These are phyloP conservation scores for Anagrus nilaparvatae DNA, from an alignment of 1,140 invertebrate species.

Conservation along the genomic window DNA sequence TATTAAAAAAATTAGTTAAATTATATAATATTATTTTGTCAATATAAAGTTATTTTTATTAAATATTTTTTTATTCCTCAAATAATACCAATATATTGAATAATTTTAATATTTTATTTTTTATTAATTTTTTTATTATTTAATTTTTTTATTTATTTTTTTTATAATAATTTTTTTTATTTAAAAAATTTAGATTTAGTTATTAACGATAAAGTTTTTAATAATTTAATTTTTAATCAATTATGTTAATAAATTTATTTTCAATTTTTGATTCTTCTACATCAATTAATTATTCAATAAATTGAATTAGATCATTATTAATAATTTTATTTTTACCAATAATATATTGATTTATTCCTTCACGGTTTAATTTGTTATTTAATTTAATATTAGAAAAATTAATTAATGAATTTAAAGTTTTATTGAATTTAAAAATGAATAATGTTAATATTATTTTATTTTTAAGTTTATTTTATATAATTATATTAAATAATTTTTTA, in stretches of 20 bases:
- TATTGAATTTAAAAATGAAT: no score
- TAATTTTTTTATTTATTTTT: slow-evolving; percentile 21
- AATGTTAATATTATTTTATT: no score
- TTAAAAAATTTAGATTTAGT: slow-evolving; percentile 33
- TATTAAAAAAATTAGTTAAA: slow-evolving; percentile 39
- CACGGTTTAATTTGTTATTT: slow-evolving; percentile 32
- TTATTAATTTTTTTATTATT: slow-evolving; percentile 34
- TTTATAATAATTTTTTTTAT: slow-evolving; percentile 41
- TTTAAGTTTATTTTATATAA: slow-evolving; percentile 24
- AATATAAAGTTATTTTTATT: no score
- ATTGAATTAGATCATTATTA: slow-evolving; percentile 44
- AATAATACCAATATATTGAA: slow-evolving; percentile 19
- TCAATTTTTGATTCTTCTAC: slow-evolving; percentile 22
- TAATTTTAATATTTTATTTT: slow-evolving; percentile 37
- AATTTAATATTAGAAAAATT: no score
- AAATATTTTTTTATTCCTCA: slow-evolving; percentile 39
- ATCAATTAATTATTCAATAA: slow-evolving; percentile 34
- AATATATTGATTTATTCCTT: slow-evolving; percentile 40
- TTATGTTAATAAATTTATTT: slow-evolving; percentile 23
- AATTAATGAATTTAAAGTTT: no score
- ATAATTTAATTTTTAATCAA: slow-evolving; percentile 36
- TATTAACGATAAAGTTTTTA: slow-evolving; percentile 46
- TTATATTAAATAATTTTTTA: slow-evolving; percentile 40
- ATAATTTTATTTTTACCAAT: slow-evolving; percentile 39
- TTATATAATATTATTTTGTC: slow-evolving; percentile 37